Base-by-base conservation (phyloP, 2,888 invertebrate species). In the Rhagophthalmus giganteus region DNA sequence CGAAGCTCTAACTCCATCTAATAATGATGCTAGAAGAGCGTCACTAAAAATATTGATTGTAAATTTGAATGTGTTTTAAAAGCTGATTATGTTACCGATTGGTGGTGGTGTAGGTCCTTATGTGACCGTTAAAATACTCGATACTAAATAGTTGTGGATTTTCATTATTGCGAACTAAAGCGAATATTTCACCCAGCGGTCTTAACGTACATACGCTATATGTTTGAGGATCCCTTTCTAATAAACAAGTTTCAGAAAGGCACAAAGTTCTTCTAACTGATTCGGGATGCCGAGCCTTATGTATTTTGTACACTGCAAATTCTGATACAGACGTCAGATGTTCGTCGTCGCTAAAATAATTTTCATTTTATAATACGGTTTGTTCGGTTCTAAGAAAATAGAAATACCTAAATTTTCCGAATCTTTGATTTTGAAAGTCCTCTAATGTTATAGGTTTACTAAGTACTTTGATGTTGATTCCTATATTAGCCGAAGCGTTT, bases 171-270 rank as follows among this genome's bases (percentile, higher is more conserved):
- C 99, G 80, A 12, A 98, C 85, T 44, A 99, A 78, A 1, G 96
- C 92, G 75, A 94, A 96, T 20, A 99, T 88, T 74, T 95, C 88
- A 39, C 84, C 78, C 20, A 91, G 70, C 0, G 90, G 90, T 39
- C 88, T 81, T 34, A 95, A 79, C 11, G 96, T 96, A 60, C 94
- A 87, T 39, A 95, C 88, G 62, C 88, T 90, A 73, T 99, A 99
- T 1, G 97, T 96, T 71, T 92, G 93, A 1, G 95, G 94, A 78
- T 99, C 99, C 60, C 99, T 81, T 77, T 99, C 99, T 37, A 99
- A 77, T 38, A 99, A 79, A 71, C 98, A 98, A 0, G 90, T 89
- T 74, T 99, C 98, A 0, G 95, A 94, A 11, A 99, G 81, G 70
- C 98, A 98, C 16, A 99, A 80, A 0, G 93, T 89, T 46, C 98